Conservation (phyloP, 92 coral and sea anemone species). For the Anthopleura xanthogrammica region DNA sequence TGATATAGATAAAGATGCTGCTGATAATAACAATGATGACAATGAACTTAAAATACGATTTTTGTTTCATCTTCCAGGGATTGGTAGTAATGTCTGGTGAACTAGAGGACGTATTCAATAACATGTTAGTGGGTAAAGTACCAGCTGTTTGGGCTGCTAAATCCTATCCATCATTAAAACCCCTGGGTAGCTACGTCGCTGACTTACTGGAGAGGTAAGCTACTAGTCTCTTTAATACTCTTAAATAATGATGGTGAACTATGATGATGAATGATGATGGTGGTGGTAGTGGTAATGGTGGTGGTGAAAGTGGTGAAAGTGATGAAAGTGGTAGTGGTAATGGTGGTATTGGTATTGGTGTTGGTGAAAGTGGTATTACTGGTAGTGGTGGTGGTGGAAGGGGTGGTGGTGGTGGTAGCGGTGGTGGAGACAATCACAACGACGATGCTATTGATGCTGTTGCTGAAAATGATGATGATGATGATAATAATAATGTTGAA, state of each 20-base stretch:
- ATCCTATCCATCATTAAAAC: constrained; percentile 96
- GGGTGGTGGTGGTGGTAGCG: no score
- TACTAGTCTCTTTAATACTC: not conserved
- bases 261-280: not conserved
- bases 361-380: no score
- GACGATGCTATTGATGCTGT: no score
- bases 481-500: no score
- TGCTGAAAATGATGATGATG: no score
- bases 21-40: not conserved
- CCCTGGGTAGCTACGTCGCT: constrained; percentile 94
- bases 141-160: constrained; percentile 99
- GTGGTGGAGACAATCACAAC: no score
- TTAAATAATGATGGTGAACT: not conserved
- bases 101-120: constrained; percentile 98
- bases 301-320: not conserved
- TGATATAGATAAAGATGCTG: not conserved
- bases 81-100: constrained; percentile 98
- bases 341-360: no score
- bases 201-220: constrained; percentile 91
- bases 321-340: no score
- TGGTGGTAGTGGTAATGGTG: not conserved
- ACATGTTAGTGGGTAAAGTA: constrained; percentile 96
- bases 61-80: constrained; percentile 52
- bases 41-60: not conserved
- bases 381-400: no score